Conservation (phyloP, 2,888 invertebrate genomes). For the Trichogramma dendrolimi region DNA sequence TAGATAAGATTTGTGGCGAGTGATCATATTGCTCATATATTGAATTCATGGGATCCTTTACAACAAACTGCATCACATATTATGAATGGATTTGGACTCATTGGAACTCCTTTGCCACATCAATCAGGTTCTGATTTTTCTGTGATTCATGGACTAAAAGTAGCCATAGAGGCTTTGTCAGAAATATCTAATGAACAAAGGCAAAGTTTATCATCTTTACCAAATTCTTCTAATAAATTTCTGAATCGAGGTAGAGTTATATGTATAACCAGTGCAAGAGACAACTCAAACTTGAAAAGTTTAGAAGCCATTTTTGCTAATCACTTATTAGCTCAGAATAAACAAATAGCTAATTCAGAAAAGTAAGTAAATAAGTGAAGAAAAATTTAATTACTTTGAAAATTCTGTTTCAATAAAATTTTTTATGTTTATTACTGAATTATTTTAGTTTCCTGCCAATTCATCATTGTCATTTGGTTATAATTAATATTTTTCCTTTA, state of each 20-base stretch:
- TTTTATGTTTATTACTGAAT: background rate
- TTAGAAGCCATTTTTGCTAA: slow-evolving; percentile 83
- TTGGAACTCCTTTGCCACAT: slow-evolving; percentile 70
- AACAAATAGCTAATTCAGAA: slow-evolving; percentile 60
- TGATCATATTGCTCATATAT: slow-evolving; percentile 76
- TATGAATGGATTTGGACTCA: slow-evolving; percentile 75
- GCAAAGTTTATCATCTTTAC: slow-evolving; percentile 54
- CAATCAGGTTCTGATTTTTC: slow-evolving; percentile 64
- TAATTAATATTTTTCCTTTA: slow-evolving; percentile 83
- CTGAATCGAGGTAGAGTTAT: slow-evolving; percentile 76
- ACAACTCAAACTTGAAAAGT: slow-evolving; percentile 80
- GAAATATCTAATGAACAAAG: slow-evolving; percentile 77
- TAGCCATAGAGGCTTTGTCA: slow-evolving; percentile 80
- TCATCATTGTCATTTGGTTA: slow-evolving; percentile 83
- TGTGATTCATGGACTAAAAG: slow-evolving; percentile 77
- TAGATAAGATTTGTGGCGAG: slow-evolving; percentile 82
- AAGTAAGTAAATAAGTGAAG: slow-evolving; percentile 52
- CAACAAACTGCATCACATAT: slow-evolving; percentile 85
- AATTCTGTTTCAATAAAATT: background rate
- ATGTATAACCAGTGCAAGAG: slow-evolving; percentile 84
- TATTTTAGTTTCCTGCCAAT: slow-evolving; percentile 66
- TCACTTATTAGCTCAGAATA: slow-evolving; percentile 78
- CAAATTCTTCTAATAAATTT: slow-evolving; percentile 51
- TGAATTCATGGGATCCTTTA: slow-evolving; percentile 77
- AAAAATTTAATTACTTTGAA: slow-evolving; percentile 5